These are phyloP conservation scores for Myxocyprinus asiaticus DNA, from an alignment of 2,113 vertebrate species.

Conservation along the genomic window DNA sequence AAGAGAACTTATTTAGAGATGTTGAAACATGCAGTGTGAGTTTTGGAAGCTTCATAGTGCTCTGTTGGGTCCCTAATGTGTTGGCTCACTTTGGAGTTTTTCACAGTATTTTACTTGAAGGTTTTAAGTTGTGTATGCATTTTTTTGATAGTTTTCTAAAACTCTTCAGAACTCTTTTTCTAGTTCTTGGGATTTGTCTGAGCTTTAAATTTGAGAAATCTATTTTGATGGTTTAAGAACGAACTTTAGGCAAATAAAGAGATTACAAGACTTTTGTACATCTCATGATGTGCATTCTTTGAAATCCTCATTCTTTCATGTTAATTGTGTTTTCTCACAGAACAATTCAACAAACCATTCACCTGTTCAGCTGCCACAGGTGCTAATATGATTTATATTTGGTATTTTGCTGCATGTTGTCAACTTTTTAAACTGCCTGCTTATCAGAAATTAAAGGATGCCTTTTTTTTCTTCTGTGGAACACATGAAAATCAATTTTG, in stretches of 20 bases:
- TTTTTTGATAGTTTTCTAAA: not conserved
- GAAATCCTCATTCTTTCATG: no score
- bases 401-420: not conserved
- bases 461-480: no score
- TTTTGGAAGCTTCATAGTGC: not conserved
- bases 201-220: no score
- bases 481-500: no score
- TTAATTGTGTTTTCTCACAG: not conserved
- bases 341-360: constrained; percentile 13
- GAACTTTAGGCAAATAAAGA: no score
- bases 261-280: no score
- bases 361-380: not conserved
- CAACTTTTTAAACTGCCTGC: no score
- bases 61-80: not conserved
- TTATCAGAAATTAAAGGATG: no score
- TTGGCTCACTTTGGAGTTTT: not conserved
- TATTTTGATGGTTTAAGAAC: no score
- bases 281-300: no score
- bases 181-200: not conserved
- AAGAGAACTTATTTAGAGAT: not conserved
- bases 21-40: not conserved
- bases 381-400: not conserved
- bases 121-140: constrained; percentile 2
- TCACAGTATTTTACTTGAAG: no score
- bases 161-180: not conserved